phyloP scores from a whole-genome alignment of 2,797 vertebrate species.

The Parambassis ranga region DNA sequence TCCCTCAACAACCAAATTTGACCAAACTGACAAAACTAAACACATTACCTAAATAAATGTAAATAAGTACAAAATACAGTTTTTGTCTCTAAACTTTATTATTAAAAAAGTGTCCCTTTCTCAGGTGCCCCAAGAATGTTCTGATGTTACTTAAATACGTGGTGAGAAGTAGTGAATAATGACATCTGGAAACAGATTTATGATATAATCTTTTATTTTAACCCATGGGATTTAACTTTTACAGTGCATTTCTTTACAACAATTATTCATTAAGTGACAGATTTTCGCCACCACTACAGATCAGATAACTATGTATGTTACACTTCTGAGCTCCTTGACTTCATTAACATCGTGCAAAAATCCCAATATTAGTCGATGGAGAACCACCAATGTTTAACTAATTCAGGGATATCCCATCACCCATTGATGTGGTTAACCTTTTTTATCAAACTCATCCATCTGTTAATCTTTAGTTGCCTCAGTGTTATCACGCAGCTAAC shows the following conservation, averaged over 20 bases:
- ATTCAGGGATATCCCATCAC: slow-evolving; percentile 51
- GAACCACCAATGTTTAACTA: slow-evolving; percentile 50
- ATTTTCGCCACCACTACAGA: slow-evolving; percentile 79
- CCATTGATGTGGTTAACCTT: slow-evolving; percentile 39
- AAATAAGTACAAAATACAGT: too few relatives aligned
- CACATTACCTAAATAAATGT: too few relatives aligned
- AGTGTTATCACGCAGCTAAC: slow-evolving; percentile 71
- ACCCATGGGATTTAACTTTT: slow-evolving; percentile 82
- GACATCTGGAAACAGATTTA: slow-evolving; percentile 21
- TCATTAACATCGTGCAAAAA: slow-evolving; percentile 69
- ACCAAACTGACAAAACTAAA: too few relatives aligned
- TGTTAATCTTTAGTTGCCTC: slow-evolving; percentile 58
- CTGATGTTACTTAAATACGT: too few relatives aligned
- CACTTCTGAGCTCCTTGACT: slow-evolving; percentile 75
- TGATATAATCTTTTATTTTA: slow-evolving; percentile 82
- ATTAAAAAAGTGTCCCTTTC: too few relatives aligned
- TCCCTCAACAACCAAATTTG: too few relatives aligned
- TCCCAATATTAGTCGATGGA: slow-evolving; percentile 54
- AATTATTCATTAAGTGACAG: slow-evolving; percentile 81
- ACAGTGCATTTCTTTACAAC: slow-evolving; percentile 88
- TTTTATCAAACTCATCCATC: slow-evolving; percentile 38
- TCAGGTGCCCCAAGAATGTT: too few relatives aligned
- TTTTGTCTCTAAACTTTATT: too few relatives aligned
- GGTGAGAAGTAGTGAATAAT: too few relatives aligned
- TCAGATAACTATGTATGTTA: slow-evolving; percentile 80